Conservation (phyloP, 2,113 vertebrate genomes). For the Piprites chloris region DNA sequence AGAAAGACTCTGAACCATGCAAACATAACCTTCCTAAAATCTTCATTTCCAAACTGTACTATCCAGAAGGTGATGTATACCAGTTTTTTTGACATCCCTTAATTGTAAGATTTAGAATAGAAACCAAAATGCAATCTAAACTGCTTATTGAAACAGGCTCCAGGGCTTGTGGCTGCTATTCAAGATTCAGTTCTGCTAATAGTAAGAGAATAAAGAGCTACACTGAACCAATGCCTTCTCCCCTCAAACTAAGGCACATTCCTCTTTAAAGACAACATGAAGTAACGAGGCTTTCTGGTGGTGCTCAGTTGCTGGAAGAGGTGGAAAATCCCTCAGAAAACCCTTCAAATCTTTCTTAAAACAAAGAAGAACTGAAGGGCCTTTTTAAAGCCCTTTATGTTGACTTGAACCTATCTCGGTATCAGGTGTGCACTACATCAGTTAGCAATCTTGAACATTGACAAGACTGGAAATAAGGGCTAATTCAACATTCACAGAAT, state of each 20-base stretch:
- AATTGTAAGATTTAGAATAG: neutral
- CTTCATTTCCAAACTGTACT: neutral
- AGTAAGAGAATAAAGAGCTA: neutral
- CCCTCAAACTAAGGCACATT: neutral
- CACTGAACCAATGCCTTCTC: neutral
- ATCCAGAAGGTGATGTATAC: neutral
- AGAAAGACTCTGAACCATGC: neutral
- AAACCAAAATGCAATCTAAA: neutral
- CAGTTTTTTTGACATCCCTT: neutral
- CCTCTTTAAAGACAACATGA: fast-evolving
- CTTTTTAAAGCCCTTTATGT: neutral
- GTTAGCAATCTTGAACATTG: neutral
- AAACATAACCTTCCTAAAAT: neutral
- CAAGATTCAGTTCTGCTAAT: neutral
- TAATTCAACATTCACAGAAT: neutral
- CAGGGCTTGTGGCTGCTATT: neutral
- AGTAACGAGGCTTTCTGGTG: neutral
- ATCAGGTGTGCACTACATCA: neutral
- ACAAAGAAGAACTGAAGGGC: neutral
- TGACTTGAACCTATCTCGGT: neutral
- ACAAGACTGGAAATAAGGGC: neutral
- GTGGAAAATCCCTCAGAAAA: neutral
- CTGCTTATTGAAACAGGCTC: neutral
- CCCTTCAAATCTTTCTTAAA: neutral
- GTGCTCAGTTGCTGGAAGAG: neutral